Evolutionary conservation across 1,140 invertebrate genomes (phyloP), one percentile per base, ranked within the genome.

Genomic region (Pogonognathellus flavescens): DNA sequence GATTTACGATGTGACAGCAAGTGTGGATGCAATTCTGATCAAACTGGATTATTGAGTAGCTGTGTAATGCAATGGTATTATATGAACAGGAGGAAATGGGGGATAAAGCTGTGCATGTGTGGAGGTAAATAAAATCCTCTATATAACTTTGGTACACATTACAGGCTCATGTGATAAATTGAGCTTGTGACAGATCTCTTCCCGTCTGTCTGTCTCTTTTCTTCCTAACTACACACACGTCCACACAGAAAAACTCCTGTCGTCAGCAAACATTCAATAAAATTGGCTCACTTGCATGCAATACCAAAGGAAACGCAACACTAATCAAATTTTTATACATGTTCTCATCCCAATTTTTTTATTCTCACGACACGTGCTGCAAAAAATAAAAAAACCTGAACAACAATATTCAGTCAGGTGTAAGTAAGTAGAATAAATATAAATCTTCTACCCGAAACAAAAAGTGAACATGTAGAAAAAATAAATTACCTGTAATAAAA

Each of bases 271-370:
- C 3, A 49, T 72, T 14, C 16, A 72, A 72, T 13, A 31, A 31
- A 72, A 72, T 72, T 72, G 66, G 66, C 66, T 25, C 14, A 41
- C 20, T 22, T 62, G 20, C 60, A 62, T n/a, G n/a, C n/a, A 62
- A 22, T 18, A 22, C 60, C 60, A 62, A n/a, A 3, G 20, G 20
- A 62, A 62, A 62, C 20, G 59, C 18, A 62, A 20, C 7, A 22
- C 3, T 62, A n/a, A n/a, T n/a, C n/a, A n/a, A n/a, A n/a, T n/a
- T n/a, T n/a, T n/a, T n/a, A n/a, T n/a, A n/a, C n/a, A n/a, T n/a
- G n/a, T n/a, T n/a, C n/a, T n/a, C n/a, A n/a, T 62, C 18, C 6
- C n/a, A 16, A 62, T 62, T 62, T 62, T 11, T 62, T 62, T 22
- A 8, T 62, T 62, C 25, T 62, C 13, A 10, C 18, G 4, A 9